Percentiles rank a stretch among this genome's conserved stretches.
Conservation (phyloP, 2,113 vertebrate genomes). For the Corythornis vintsioides region DNA sequence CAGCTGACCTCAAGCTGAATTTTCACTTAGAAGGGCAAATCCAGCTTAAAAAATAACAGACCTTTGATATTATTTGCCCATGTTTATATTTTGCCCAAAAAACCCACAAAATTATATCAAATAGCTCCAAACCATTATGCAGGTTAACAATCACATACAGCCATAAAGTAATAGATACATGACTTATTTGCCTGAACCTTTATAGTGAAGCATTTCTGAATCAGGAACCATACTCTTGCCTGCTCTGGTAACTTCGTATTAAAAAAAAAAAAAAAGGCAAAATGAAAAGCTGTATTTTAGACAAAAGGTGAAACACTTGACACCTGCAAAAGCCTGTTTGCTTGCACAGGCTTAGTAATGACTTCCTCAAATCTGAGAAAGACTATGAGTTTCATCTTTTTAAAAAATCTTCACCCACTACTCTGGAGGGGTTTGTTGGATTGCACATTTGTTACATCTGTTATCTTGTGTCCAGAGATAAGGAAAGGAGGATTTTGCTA, state of each 20-base stretch:
- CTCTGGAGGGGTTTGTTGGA: rapidly evolving
- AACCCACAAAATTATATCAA: background rate
- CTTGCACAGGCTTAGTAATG: background rate
- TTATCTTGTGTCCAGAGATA: background rate
- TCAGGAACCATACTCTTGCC: background rate
- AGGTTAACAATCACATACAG: background rate
- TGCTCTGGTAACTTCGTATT: background rate
- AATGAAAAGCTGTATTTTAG: background rate
- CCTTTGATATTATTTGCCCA: background rate
- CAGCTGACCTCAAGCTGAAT: background rate
- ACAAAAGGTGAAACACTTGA: background rate
- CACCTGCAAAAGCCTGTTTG: background rate
- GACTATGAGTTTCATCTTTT: background rate
- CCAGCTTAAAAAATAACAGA: background rate
- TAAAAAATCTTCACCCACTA: background rate
- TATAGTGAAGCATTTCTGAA: background rate
- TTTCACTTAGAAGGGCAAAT: background rate
- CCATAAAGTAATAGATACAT: background rate
- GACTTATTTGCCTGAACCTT: background rate
- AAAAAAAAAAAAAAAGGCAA: background rate
- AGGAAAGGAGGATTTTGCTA: background rate
- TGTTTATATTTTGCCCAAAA: no score
- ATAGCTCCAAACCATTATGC: no score
- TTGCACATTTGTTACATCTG: rapidly evolving
- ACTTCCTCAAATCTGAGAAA: background rate